Evolutionary conservation across 2,888 invertebrate species (phyloP).

Genomic region (Caenorhabditis sp.): DNA sequence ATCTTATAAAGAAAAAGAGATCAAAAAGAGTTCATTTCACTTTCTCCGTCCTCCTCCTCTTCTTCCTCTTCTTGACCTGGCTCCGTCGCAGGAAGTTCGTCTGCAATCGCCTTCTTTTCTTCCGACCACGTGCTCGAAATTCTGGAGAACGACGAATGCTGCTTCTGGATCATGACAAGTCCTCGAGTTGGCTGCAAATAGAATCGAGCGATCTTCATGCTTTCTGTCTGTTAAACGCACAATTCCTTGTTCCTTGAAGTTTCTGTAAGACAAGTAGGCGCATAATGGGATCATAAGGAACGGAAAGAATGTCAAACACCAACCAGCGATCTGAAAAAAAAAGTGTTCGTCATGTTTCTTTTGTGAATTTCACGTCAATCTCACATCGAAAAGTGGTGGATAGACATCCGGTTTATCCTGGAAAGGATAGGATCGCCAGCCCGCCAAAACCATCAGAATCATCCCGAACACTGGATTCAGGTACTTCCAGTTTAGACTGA

Average conservation of each 20-base stretch:
- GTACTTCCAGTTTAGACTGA: constrained; percentile 27
- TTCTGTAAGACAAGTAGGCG: not conserved
- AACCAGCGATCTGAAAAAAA: constrained; percentile 14
- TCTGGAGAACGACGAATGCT: constrained; percentile 27
- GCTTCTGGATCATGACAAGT: constrained; percentile 31
- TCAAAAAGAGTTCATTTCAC: not conserved
- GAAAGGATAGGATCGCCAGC: constrained; percentile 18
- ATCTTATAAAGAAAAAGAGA: not conserved
- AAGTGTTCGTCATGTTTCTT: not conserved
- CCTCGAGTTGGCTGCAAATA: constrained; percentile 9
- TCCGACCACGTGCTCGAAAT: constrained; percentile 6
- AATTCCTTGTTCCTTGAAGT: constrained; percentile 2
- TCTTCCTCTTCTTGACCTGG: constrained; percentile 4
- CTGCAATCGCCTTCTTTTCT: not conserved
- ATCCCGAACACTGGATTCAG: too few species aligned
- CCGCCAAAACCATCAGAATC: constrained; percentile 10
- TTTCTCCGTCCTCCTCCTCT: not conserved
- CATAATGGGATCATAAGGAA: constrained; percentile 10
- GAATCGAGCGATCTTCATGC: too few species aligned
- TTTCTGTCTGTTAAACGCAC: not conserved
- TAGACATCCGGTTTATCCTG: constrained; percentile 2
- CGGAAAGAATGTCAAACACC: constrained; percentile 11
- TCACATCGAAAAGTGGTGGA: constrained; percentile 36
- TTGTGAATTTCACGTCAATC: not conserved
- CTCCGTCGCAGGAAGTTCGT: constrained; percentile 6